Evolutionary conservation across 2,888 invertebrate genomes (phyloP), one percentile per base, ranked within the genome.

Genomic region (Suillia variegata): DNA sequence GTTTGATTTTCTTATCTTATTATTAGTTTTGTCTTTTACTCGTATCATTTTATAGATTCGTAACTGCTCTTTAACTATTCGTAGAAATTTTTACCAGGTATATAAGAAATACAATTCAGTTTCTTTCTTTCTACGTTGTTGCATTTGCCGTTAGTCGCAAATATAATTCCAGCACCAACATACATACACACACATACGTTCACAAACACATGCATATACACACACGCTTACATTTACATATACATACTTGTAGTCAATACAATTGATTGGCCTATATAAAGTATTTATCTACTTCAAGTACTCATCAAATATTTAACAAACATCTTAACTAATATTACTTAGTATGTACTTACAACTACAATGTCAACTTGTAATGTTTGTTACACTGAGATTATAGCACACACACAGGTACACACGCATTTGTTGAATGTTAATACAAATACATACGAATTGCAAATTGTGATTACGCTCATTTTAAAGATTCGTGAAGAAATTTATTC

Each of bases 111-210:
- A n/a, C 34, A 24, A 34, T 26, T 38, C 13, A 13, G 54, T 42
- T 2, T 34, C 20, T 17, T 31, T 34, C 5, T 20, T 52, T n/a
- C 38, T 13, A 4, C 38, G 38, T n/a, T 38, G n/a, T n/a, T n/a
- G n/a, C n/a, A n/a, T n/a, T n/a, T n/a, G 13, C 10, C 12, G 15
- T 50, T 15, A 50, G 10, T 24, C 22, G n/a, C n/a, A 6, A 38
- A 38, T 13, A 13, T n/a, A 38, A 38, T 4, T 13, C 8, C 13
- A 13, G 8, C 20, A 34, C 4, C 13, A 26, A 55, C 21, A 31
- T 58, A 60, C 38, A 2, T 47, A 51, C 47, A 12, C 17, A 22
- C 21, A 42, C 24, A 54, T 17, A 34, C 55, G 24, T 17, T 20
- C 45, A 20, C 45, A 17, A 17, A 45, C 45, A 45, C 18, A 17